Conservation (phyloP, 2,113 vertebrate species). For the Ellobius talpinus region DNA sequence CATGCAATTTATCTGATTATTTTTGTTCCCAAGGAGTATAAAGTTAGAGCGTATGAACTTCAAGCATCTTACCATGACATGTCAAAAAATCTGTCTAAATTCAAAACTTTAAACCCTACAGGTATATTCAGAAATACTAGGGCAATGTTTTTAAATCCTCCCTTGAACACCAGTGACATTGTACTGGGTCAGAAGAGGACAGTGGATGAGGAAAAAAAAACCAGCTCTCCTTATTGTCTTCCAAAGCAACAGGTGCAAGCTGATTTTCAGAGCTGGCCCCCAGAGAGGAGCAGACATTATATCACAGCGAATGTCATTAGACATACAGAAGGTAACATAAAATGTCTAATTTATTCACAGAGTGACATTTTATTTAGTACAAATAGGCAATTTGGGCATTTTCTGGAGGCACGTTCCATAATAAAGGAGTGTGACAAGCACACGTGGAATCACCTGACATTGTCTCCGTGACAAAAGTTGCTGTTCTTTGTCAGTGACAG, state of each 20-base stretch:
- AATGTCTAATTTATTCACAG: slow-evolving; percentile 88
- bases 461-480: slow-evolving; percentile 77
- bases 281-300: slow-evolving; percentile 75
- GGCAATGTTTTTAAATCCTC: slow-evolving; percentile 66
- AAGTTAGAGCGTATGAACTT: slow-evolving; percentile 46
- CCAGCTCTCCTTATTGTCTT: slow-evolving; percentile 67
- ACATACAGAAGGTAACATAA: slow-evolving; percentile 81
- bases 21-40: slow-evolving; percentile 29
- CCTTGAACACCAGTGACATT: slow-evolving; percentile 69
- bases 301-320: slow-evolving; percentile 81
- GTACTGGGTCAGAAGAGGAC: background rate
- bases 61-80: slow-evolving; percentile 33
- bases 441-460: slow-evolving; percentile 77
- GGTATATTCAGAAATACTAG: slow-evolving; percentile 62
- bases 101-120: slow-evolving; percentile 67
- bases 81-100: slow-evolving; percentile 78
- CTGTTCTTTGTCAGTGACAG: slow-evolving; percentile 59
- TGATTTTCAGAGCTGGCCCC: slow-evolving; percentile 78
- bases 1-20: slow-evolving; percentile 61
- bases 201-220: background rate
- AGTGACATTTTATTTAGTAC: slow-evolving; percentile 88
- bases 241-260: slow-evolving; percentile 83
- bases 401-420: slow-evolving; percentile 77
- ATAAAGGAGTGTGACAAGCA: slow-evolving; percentile 80
- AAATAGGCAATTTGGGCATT: slow-evolving; percentile 86